A percentile compares a stretch with the other conserved stretches of the same genome.
These are phyloP conservation scores for Sinocyclocheilus grahami DNA, from an alignment of 2,113 vertebrate species.

Conservation along the genomic window DNA sequence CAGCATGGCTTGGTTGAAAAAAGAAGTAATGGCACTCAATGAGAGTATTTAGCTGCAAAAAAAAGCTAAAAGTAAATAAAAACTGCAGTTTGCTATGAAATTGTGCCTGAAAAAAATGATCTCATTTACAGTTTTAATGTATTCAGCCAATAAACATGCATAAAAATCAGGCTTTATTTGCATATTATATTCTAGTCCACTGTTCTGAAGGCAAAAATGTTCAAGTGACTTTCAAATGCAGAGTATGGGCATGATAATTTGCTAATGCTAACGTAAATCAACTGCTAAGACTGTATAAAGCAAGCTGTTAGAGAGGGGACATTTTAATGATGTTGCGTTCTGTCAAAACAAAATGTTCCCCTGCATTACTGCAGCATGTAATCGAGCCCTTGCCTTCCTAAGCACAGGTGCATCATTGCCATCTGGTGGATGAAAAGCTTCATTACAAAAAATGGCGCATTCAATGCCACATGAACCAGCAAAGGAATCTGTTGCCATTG, in stretches of 20 bases:
- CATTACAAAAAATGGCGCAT: constrained; percentile 51
- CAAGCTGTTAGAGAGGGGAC: constrained; percentile 15
- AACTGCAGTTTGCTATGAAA: not conserved
- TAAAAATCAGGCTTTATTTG: constrained; percentile 11
- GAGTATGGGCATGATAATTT: not conserved
- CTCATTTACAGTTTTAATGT: constrained; percentile 12
- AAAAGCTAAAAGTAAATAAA: not conserved
- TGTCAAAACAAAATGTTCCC: constrained; percentile 29
- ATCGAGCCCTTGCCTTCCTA: constrained; percentile 48
- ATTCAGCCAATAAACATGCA: constrained; percentile 28
- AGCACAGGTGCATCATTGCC: constrained; percentile 55
- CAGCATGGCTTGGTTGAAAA: constrained; percentile 37
- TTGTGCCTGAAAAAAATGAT: not conserved
- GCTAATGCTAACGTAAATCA: not conserved
- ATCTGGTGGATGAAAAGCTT: constrained; percentile 61
- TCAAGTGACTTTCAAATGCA: constrained; percentile 4
- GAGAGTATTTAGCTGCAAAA: not conserved
- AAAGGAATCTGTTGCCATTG: constrained; percentile 33
- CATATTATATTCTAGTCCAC: not conserved
- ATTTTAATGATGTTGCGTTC: constrained; percentile 12
- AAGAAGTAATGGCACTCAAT: not conserved
- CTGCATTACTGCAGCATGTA: constrained; percentile 5
- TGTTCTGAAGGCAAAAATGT: constrained; percentile 6
- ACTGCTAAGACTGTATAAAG: not conserved
- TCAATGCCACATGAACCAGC: constrained; percentile 32